Evolutionary conservation across 2,797 vertebrate species (phyloP), one percentile per base, ranked within the genome.

Genomic region (Sternarchorhynchus goeldii): DNA sequence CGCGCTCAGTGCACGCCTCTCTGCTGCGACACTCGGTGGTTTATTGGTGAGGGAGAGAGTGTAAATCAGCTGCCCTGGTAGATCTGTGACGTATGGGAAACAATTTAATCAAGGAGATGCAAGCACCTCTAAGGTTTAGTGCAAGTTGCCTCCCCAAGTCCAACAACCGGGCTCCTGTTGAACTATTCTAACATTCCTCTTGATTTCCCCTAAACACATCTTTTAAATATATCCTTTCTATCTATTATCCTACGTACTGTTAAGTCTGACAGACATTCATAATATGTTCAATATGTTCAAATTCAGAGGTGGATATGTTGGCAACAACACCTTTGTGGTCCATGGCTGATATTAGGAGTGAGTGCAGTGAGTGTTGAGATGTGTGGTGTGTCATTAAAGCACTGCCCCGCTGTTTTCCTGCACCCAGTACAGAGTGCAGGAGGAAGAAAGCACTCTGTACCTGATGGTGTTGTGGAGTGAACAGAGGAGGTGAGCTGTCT

Each of bases 51-150:
- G 60, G 18, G 20, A 57, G 36, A 73, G 39, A 41, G 66, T 12
- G 41, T 41, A 41, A 76, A 78, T 78, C 80, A 80, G 82, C 68
- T 34, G 20, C 8, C 57, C 17, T 81, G 77, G 58, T 75, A 70
- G 59, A 58, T 66, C 39, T 31, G 18, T 60, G 56, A 75, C 76
- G 63, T 64, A 73, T 53, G 39, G 71, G 78, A 83, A 80, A 68
- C 58, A 32, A 77, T 80, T 80, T 75, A 56, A 80, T 77, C 70
- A 82, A 63, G 29, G 60, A 64, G 59, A n/a, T 34, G 20, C 29
- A n/a, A 60, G 20, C 20, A 16, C 41, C 34, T 73, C 50, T 32
- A 53, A 72, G 73, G 12, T 32, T 66, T 55, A 65, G 34, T 41
- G 21, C 5, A 8, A 62, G 41, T 79, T 41, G 55, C 16, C 62